Evolutionary conservation across 2,888 invertebrate species (phyloP), one percentile per base, ranked within the genome.

Genomic region (Trachelus tabidus): DNA sequence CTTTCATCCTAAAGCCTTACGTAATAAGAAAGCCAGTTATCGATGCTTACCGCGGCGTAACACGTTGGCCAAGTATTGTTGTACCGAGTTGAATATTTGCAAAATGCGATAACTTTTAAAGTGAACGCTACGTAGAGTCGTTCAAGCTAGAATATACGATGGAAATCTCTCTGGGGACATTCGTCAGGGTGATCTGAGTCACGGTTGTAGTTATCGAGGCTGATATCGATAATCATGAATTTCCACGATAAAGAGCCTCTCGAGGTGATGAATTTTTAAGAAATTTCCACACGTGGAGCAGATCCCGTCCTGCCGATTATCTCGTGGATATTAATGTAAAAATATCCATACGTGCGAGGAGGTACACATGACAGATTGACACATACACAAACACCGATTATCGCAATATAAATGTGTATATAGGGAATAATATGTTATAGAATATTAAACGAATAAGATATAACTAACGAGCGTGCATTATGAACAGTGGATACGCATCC

Each of bases 331-430:
- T 56, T 23, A 73, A 78, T 78, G 73, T 78, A 75, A 78, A 68
- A 73, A 75, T 78, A 77, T 40, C 35, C 71, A 71, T 71, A 31
- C 69, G 76, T 78, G 37, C 73, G 76, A 76, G 78, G 68, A 81
- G 81, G 81, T 83, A 86, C 84, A 83, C 80, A 75, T 37, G 83
- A 84, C 77, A 37, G n/a, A 68, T 31, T 68, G 9, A 75, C 56
- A 75, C 37, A 79, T 79, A 82, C 80, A 81, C 81, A 81, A 85
- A 87, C 85, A 87, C 84, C 85, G 87, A 90, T 90, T 89, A 90
- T 87, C 89, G 90, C 90, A 90, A 90, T 90, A 90, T 91, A 91
- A 91, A 90, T 91, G 91, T 91, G 90, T 91, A 91, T 90, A 91
- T 91, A 91, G 88, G 82, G 81, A 85, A 80, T 85, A 87, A 76